A percentile compares a stretch with the other conserved stretches of the same genome.
Conservation (phyloP, 2,797 vertebrate species). For the Chloroceryle amazona region DNA sequence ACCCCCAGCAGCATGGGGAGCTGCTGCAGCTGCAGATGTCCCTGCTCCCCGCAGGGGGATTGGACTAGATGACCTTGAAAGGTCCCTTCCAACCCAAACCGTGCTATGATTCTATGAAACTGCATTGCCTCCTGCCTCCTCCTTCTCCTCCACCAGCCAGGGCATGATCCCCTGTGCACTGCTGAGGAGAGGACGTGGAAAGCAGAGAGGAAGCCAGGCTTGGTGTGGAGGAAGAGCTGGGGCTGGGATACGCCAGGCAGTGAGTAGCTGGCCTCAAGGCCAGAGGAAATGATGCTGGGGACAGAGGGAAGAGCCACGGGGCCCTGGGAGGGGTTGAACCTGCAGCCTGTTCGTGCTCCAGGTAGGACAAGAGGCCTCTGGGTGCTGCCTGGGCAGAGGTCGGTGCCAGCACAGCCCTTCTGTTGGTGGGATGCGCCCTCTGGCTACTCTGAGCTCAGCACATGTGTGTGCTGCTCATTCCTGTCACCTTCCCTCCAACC, state of each 20-base stretch:
- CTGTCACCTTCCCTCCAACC: background rate
- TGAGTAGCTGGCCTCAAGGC: background rate
- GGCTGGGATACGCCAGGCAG: background rate
- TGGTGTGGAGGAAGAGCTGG: background rate
- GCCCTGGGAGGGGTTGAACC: background rate
- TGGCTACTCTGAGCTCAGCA: rapidly evolving
- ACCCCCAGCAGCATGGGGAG: background rate
- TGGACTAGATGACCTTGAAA: background rate
- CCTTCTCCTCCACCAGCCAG: background rate
- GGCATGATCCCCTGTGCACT: rapidly evolving
- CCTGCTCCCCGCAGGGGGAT: background rate
- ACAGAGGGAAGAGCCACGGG: background rate
- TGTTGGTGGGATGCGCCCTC: rapidly evolving
- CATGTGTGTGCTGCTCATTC: rapidly evolving
- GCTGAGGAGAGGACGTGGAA: background rate
- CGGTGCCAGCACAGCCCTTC: background rate
- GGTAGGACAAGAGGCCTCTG: background rate
- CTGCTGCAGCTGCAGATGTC: background rate
- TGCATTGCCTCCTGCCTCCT: background rate
- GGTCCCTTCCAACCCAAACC: background rate
- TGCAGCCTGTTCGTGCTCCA: background rate
- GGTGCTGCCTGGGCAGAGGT: background rate
- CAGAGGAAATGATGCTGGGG: background rate
- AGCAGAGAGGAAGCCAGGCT: background rate
- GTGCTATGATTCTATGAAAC: background rate